Base-by-base conservation (phyloP, 2,113 vertebrate genomes). In the Ictalurus furcatus region DNA sequence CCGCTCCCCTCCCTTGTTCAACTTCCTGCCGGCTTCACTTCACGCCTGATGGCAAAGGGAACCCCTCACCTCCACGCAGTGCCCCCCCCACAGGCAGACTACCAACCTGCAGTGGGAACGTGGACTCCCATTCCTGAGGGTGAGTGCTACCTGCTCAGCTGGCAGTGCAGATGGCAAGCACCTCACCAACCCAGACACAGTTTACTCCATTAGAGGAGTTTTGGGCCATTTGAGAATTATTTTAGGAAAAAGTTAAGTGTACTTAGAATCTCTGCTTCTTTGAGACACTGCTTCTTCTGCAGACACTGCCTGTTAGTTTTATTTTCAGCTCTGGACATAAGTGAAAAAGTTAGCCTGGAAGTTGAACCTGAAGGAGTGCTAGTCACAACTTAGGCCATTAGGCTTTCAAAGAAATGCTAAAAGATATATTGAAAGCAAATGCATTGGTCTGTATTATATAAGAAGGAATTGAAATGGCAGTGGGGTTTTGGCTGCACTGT, bases 71-170 rank as follows among this genome's bases (percentile, higher is more conserved):
- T 95, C 92, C 96, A 95, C 92, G 91, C 95, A 94, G 93, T 94
- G 76, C 95, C 87, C 91, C 65, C 40, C 81, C 85, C 93, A 94
- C 93, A 93, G 92, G 95, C 96, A 96, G 95, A 96, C 96, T 96
- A 96, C 96, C 96, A 95, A 95, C 95, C 95, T 96, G 96, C 94
- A 96, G 94, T 89, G 91, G 95, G 95, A 94, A 93, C 89, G 79
- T 90, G 92, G 93, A 94, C 93, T 91, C 90, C 93, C 94, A 93
- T 94, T 92, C 88, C 69, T 91, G 93, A 94, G 95, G 95, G 96
- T 96, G 95, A 96, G 95, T 96, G 93, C 92, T 91, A 92, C 91
- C 93, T 94, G 91, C 84, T 83, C 80, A 17, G 59, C 78, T 84
- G 34, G 19, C 48, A 83, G 61, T 58, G 44, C 71, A 90, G 54